phyloP scores from a whole-genome alignment of 23 tunicate species.

The Botrylloides violaceus region DNA sequence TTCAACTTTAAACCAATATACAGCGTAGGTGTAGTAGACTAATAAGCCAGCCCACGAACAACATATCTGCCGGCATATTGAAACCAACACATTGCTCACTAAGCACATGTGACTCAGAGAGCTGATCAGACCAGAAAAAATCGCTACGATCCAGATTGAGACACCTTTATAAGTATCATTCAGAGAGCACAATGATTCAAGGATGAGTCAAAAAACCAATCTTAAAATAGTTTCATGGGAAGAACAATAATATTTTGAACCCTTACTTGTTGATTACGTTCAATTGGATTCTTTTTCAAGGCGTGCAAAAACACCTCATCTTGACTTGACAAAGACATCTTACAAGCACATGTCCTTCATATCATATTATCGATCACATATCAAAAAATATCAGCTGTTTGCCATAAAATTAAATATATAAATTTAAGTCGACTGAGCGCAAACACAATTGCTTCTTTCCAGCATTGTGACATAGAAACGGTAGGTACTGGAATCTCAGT shows the following conservation, averaged over 20 bases:
- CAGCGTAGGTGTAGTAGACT: too few species aligned
- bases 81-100: not conserved
- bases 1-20: too few species aligned
- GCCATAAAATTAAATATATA: too few species aligned
- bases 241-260: too few species aligned
- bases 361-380: not conserved
- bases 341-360: not conserved
- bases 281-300: conserved; percentile 29
- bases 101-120: not conserved
- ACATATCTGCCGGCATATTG: too few species aligned
- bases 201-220: not conserved
- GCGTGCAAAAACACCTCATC: conserved; percentile 74
- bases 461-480: too few species aligned
- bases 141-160: not conserved
- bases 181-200: not conserved
- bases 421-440: too few species aligned
- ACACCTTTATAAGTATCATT: not conserved
- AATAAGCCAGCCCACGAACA: too few species aligned
- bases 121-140: not conserved
- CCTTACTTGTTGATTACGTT: conserved; percentile 8
- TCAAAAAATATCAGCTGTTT: not conserved
- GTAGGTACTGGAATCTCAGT: too few species aligned
- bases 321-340: conserved; percentile 55
- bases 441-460: too few species aligned
- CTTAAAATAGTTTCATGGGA: too few species aligned